These are phyloP conservation scores for Apis mellifera DNA, from an alignment of 1,140 invertebrate genomes.

Conservation along the genomic window Amel_HAv3.1 CM009938.2:3265501-3266000, in stretches of 20 bases:
- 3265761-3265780: neutral
- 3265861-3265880: slow-evolving; percentile 34
- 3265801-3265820: neutral
- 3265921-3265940: slow-evolving; percentile 7
- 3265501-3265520: neutral
- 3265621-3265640: neutral
- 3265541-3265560: neutral
- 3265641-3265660: neutral
- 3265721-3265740: neutral
- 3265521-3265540: neutral
- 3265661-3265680: neutral
- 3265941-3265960: slow-evolving; percentile 48
- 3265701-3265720: neutral
- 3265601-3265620: neutral
- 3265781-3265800: too few relatives aligned
- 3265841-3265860: slow-evolving; percentile 1
- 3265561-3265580: neutral
- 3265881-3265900: slow-evolving; percentile 36
- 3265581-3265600: neutral
- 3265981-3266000: neutral
- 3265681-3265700: neutral
- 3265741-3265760: slow-evolving; percentile 6
- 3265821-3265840: neutral
- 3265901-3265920: slow-evolving; percentile 25
- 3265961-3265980: slow-evolving; percentile 4